These are phyloP conservation scores for Yoshiicerus persimilis DNA, from an alignment of 1,140 invertebrate species.

Conservation along the genomic window DNA sequence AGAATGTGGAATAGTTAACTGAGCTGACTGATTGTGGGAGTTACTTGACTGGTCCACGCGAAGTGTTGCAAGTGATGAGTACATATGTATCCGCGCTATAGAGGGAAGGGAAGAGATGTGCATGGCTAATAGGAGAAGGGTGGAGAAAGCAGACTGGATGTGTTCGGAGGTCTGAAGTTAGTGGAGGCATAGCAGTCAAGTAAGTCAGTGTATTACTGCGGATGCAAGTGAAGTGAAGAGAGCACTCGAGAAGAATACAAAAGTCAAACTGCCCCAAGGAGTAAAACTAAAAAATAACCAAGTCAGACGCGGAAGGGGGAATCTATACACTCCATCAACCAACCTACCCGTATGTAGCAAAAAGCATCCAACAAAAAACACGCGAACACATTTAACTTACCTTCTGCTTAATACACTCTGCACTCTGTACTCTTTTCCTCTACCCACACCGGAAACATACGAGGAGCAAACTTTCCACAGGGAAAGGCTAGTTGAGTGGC, in stretches of 20 bases:
- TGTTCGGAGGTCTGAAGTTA: too few relatives aligned
- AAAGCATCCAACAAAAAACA: background rate
- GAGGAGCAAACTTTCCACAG: background rate
- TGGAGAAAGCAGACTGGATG: background rate
- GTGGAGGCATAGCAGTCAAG: background rate
- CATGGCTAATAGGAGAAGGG: background rate
- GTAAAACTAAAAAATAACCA: background rate
- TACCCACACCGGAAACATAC: background rate
- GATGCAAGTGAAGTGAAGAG: background rate
- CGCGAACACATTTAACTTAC: background rate
- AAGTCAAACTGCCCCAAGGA: background rate
- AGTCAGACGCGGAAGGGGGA: background rate
- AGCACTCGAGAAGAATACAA: background rate
- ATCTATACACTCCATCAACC: background rate
- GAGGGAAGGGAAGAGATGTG: background rate
- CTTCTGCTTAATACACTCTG: background rate
- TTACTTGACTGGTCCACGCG: background rate
- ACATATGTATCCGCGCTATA: background rate
- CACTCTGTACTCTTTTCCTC: background rate
- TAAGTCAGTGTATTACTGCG: background rate
- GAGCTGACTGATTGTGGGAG: background rate
- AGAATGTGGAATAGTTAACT: conserved; percentile 1
- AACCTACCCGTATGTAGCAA: background rate
- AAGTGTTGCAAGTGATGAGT: background rate
- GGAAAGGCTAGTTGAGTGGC: background rate